phyloP scores from a whole-genome alignment of 2,888 invertebrate species.

The Lysandra coridon region DNA sequence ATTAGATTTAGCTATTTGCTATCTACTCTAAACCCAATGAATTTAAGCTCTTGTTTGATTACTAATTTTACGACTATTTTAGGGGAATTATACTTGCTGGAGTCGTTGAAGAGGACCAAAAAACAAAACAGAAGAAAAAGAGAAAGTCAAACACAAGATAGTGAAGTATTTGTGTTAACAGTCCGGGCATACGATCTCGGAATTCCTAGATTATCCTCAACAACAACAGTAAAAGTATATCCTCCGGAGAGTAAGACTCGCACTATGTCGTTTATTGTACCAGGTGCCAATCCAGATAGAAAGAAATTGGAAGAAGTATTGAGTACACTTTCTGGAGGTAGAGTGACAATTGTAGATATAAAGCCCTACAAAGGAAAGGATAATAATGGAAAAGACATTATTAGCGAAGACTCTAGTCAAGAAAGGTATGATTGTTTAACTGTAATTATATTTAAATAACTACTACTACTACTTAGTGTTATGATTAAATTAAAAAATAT shows the following conservation, averaged over 20 bases:
- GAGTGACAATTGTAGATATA: constrained; percentile 87
- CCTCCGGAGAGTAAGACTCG: constrained; percentile 88
- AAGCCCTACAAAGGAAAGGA: constrained; percentile 83
- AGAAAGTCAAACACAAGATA: constrained; percentile 76
- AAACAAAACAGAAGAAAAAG: constrained; percentile 66
- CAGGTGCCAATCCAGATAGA: constrained; percentile 87
- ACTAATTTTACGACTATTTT: constrained; percentile 37
- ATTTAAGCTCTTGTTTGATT: neutral
- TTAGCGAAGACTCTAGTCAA: constrained; percentile 74
- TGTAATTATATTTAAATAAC: neutral
- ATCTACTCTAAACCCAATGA: neutral
- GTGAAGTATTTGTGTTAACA: constrained; percentile 83
- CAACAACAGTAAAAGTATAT: constrained; percentile 87
- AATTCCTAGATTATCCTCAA: constrained; percentile 87
- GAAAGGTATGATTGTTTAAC: constrained; percentile 69
- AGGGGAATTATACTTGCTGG: constrained; percentile 84
- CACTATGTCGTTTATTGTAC: constrained; percentile 90
- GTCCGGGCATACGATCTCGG: constrained; percentile 92
- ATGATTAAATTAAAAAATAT: neutral
- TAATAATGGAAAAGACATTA: constrained; percentile 78
- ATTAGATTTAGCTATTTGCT: neutral
- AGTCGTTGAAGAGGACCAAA: constrained; percentile 70
- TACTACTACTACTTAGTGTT: neutral
- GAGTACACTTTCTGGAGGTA: constrained; percentile 88
- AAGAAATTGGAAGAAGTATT: constrained; percentile 87